phyloP scores from a whole-genome alignment of 2,113 vertebrate species.

The Phylloscopus trochilus region DNA sequence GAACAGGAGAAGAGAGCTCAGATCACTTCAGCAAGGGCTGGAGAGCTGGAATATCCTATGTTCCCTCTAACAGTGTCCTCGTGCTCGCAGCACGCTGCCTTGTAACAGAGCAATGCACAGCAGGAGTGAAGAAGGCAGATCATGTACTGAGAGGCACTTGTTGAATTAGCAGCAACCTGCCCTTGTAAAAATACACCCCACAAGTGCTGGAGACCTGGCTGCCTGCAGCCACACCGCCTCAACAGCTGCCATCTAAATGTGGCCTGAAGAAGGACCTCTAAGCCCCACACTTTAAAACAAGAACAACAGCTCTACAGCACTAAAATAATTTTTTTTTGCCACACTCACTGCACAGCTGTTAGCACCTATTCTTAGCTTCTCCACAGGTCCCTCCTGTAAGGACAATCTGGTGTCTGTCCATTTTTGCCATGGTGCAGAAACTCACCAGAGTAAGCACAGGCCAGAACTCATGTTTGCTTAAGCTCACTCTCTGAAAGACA shows the following conservation, averaged over 20 bases:
- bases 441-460: neutral
- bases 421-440: neutral
- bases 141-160: neutral
- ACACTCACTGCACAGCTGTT: neutral
- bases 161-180: neutral
- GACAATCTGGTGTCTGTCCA: fast-evolving
- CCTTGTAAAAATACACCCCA: neutral
- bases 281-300: neutral
- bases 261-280: neutral
- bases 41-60: neutral
- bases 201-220: fast-evolving
- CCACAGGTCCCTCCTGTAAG: neutral
- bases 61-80: neutral
- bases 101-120: neutral
- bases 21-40: neutral
- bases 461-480: neutral
- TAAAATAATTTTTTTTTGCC: neutral
- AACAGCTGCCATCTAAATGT: neutral
- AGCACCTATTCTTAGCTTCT: neutral
- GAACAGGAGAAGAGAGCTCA: neutral
- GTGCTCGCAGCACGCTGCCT: fast-evolving
- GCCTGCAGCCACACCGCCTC: neutral
- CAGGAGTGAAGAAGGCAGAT: neutral
- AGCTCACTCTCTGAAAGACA: neutral
- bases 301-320: neutral